Percentiles rank a stretch among this genome's conserved stretches.
These are phyloP conservation scores for Vanacampus margaritifer DNA, from an alignment of 2,113 vertebrate genomes.

Conservation along the genomic window DNA sequence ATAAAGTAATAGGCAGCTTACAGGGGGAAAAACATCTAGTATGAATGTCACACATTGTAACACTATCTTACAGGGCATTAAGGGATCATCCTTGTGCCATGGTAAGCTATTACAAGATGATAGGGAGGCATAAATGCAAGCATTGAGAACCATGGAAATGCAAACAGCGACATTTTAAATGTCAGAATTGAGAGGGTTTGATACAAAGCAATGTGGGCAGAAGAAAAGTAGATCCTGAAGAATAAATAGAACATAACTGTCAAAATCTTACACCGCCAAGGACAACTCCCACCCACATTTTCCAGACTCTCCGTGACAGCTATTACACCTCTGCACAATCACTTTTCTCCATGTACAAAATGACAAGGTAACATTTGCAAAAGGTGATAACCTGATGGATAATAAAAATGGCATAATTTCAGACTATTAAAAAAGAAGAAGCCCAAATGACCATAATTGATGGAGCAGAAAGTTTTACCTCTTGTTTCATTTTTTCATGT, in stretches of 20 bases:
- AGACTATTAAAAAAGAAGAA: neutral
- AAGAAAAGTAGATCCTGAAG: neutral
- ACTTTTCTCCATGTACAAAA: neutral
- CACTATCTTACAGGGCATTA: neutral
- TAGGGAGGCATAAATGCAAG: neutral
- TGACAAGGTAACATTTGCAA: neutral
- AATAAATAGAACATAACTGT: neutral
- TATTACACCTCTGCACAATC: neutral
- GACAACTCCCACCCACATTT: neutral
- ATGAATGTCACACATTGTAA: conserved; percentile 6
- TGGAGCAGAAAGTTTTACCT: neutral
- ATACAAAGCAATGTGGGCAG: neutral
- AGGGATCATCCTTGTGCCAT: neutral
- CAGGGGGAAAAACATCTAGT: conserved; percentile 13
- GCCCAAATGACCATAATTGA: neutral
- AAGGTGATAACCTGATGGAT: neutral
- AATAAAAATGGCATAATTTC: neutral
- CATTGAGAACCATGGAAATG: neutral
- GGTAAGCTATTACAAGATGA: neutral
- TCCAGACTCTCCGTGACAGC: neutral
- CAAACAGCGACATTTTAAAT: neutral
- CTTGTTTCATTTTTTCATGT: neutral
- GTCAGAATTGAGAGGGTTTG: neutral
- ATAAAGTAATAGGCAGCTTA: conserved; percentile 33
- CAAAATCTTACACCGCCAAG: neutral